These are phyloP conservation scores for Drosophila malerkotliana DNA, from an alignment of 1,140 invertebrate genomes.

Conservation along the genomic window DNA sequence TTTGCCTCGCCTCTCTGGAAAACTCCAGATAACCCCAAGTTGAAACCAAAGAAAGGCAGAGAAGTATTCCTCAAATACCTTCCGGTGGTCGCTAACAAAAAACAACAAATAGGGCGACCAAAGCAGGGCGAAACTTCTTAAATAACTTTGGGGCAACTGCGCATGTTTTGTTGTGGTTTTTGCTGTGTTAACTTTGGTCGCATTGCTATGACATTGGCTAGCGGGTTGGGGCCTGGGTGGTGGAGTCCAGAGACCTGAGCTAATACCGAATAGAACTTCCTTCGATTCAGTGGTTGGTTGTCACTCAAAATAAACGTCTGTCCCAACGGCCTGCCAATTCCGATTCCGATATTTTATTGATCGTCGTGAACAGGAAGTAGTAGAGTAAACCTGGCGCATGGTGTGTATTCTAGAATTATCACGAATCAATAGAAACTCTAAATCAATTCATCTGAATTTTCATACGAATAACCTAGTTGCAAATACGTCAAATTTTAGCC, in stretches of 20 bases:
- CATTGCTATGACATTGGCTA: conserved; percentile 79
- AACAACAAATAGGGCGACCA: conserved; percentile 28
- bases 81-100: conserved; percentile 59
- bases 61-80: conserved; percentile 61
- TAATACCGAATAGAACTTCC: conserved; percentile 25
- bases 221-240: conserved; percentile 5
- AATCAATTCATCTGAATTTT: conserved; percentile 12
- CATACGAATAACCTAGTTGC: conserved; percentile 54
- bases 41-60: conserved; percentile 5
- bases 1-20: conserved; percentile 5
- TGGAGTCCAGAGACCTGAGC: conserved; percentile 10
- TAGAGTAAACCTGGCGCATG: conserved; percentile 28
- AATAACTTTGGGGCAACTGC: conserved; percentile 65
- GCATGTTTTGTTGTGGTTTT: conserved; percentile 81
- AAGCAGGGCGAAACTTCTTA: conserved; percentile 64
- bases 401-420: conserved; percentile 46
- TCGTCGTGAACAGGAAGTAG: conserved; percentile 13
- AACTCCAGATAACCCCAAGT: conserved; percentile 68
- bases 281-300: conserved; percentile 62
- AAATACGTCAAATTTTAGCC: conserved; percentile 71
- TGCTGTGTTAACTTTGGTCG: conserved; percentile 75
- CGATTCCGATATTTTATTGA: conserved; percentile 40
- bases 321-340: conserved; percentile 13
- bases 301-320: conserved; percentile 73
- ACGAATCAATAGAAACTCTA: conserved; percentile 1